These are phyloP conservation scores for Gryllus bimaculatus DNA, from an alignment of 1,140 invertebrate species.

Conservation along the genomic window DNA sequence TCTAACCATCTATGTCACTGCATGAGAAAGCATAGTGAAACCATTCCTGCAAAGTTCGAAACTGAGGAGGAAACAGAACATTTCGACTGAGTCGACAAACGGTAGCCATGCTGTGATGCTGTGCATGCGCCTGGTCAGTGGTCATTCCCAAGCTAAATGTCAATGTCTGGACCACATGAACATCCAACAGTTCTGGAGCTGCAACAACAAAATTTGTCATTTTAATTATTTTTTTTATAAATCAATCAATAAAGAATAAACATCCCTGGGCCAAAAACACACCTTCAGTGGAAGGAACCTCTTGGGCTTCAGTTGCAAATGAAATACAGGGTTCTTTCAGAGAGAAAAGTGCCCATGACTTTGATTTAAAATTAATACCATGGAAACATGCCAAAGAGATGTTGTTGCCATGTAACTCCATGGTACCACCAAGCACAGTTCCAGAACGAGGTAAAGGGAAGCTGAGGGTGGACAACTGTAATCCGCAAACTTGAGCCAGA, in stretches of 20 bases:
- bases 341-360: constrained; percentile 93
- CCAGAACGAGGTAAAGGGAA: constrained; percentile 53
- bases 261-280: neutral
- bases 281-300: constrained; percentile 61
- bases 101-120: constrained; percentile 80
- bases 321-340: constrained; percentile 89
- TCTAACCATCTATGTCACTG: constrained; percentile 82
- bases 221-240: neutral
- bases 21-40: constrained; percentile 92
- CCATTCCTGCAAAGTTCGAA: constrained; percentile 89
- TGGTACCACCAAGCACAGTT: constrained; percentile 85
- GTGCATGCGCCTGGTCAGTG: constrained; percentile 51
- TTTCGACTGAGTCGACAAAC: constrained; percentile 85
- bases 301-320: constrained; percentile 90
- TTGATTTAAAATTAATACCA: constrained; percentile 93
- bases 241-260: neutral
- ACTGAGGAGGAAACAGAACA: constrained; percentile 88
- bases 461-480: constrained; percentile 62
- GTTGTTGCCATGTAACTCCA: constrained; percentile 71
- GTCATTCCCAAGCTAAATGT: constrained; percentile 75
- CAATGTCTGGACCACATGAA: constrained; percentile 77
- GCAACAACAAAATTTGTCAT: constrained; percentile 24
- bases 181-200: constrained; percentile 37
- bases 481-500: constrained; percentile 57
- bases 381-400: constrained; percentile 95